Base-by-base conservation (phyloP, 2,888 invertebrate genomes). In the Galeruca laticollis region DNA sequence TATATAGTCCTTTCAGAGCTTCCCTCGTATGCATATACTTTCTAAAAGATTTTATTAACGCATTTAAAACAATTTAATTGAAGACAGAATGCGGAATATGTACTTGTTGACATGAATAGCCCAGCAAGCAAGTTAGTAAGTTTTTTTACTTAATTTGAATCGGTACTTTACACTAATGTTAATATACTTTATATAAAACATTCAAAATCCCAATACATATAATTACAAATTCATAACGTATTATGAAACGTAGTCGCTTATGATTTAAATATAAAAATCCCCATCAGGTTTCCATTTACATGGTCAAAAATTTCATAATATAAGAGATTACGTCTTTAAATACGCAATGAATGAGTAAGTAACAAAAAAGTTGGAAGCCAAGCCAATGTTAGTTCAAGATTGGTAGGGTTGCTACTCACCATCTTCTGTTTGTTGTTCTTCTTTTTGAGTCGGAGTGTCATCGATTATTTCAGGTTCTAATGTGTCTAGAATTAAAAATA, bases 401-500 rank as follows among this genome's bases (percentile, higher is more conserved):
- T 8, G n/a, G 47, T 47, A 15, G 0, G 9, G 9, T 1, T 47
- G 9, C 9, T 18, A 78, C 81, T 80, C 75, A 82, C 82, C 82
- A 60, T 82, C 80, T 63, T 80, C 79, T 61, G 73, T 54, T 37
- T 75, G 73, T 69, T 67, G 73, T 63, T 79, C 79, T 6, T 60
- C 52, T 74, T 78, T 80, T 71, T 79, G 78, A 69, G 66, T 64
- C 21, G 74, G 70, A 73, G 80, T 81, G 54, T 84, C 84, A 57
- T 84, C 83, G 47, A 47, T 18, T 74, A 82, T 78, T 77, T 86
- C 85, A 65, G 85, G 83, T 73, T 86, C 86, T 78, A 83, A 78
- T 77, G 84, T 84, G 78, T 85, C 85, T 85, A 83, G 70, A 77
- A 74, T 57, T 67, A 71, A 65, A 71, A 69, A 67, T 73, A 72